Evolutionary conservation across 2,797 vertebrate genomes (phyloP), one percentile per base, ranked within the genome.

Genomic region (Staurois parvus): DNA sequence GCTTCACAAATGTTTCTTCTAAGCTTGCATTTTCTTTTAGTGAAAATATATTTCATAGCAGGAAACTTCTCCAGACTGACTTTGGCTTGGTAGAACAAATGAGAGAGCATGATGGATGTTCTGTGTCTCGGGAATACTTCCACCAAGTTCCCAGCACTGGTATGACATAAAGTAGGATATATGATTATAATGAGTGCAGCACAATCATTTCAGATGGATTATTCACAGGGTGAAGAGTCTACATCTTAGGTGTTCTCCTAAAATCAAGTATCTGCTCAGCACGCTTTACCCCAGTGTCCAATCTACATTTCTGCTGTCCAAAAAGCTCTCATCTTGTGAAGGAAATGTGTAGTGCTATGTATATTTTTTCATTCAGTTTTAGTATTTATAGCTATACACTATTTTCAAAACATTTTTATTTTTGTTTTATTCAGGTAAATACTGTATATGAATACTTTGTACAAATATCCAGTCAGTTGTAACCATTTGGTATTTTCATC

Each of bases 151-250:
- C 45, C 77, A 48, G 64, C 64, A 67, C 32, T 68, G 40, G 45
- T 79, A 11, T 45, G 37, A 42, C 64, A 78, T 64, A 67, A 45
- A 68, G 67, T 79, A 45, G 17, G 26, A 79, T 68, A 79, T 68
- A 67, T 68, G 37, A 45, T 68, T 79, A 28, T 67, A 67, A 29
- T 45, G 13, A 66, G n/a, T 67, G n/a, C 37, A 45, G 13, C 29
- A 68, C 26, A 68, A 12, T 42, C 76, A 66, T 12, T 48, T 9
- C 37, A 40, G 17, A 40, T 45, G 34, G 62, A 67, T 42, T 67
- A 79, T 42, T 45, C 37, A 42, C 76, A 79, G n/a, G 62, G 62
- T 45, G n/a, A 24, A 40, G n/a, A 29, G 15, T 29, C 28, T 67
- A 42, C 4, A 40, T 2, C 45, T 62, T 40, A 68, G 28, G 7